phyloP scores from a whole-genome alignment of 2,888 invertebrate genomes.

The Macrophya alboannulata region DNA sequence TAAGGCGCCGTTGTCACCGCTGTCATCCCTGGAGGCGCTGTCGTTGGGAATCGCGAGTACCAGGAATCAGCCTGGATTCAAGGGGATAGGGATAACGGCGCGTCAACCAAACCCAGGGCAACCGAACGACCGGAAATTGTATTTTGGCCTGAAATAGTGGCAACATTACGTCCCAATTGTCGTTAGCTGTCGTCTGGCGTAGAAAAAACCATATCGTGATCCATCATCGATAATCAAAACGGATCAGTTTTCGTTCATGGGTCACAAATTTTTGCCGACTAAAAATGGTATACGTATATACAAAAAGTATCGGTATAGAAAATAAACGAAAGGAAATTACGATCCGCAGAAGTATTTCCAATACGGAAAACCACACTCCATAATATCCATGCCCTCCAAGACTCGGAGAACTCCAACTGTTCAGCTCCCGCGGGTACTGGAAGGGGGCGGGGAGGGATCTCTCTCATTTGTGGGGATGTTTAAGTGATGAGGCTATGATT shows the following conservation, averaged over 20 bases:
- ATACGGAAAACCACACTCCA: slow-evolving; percentile 28
- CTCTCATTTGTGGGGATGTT: slow-evolving; percentile 58
- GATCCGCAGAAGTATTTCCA: neutral
- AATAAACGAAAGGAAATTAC: slow-evolving; percentile 6
- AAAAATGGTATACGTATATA: neutral
- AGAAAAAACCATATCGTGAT: slow-evolving; percentile 7
- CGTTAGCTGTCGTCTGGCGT: slow-evolving; percentile 27
- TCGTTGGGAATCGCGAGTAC: slow-evolving; percentile 44
- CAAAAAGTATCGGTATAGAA: neutral
- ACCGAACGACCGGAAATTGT: slow-evolving; percentile 76
- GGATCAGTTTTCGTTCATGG: neutral
- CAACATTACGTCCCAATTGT: slow-evolving; percentile 67
- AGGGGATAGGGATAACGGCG: slow-evolving; percentile 64
- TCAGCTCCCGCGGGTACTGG: slow-evolving; percentile 45
- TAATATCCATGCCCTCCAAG: slow-evolving; percentile 4
- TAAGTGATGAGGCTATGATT: slow-evolving; percentile 58
- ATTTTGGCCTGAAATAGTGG: slow-evolving; percentile 75
- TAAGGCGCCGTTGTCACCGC: slow-evolving; percentile 71
- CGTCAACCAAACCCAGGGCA: slow-evolving; percentile 60
- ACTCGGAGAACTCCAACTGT: slow-evolving; percentile 15
- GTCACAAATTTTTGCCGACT: too few species aligned
- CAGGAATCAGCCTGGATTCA: slow-evolving; percentile 55
- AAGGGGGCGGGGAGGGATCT: slow-evolving; percentile 19
- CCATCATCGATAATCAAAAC: neutral
- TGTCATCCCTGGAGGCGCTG: slow-evolving; percentile 72